Conservation (phyloP, 2,888 invertebrate species). For the Apamea monoglypha region DNA sequence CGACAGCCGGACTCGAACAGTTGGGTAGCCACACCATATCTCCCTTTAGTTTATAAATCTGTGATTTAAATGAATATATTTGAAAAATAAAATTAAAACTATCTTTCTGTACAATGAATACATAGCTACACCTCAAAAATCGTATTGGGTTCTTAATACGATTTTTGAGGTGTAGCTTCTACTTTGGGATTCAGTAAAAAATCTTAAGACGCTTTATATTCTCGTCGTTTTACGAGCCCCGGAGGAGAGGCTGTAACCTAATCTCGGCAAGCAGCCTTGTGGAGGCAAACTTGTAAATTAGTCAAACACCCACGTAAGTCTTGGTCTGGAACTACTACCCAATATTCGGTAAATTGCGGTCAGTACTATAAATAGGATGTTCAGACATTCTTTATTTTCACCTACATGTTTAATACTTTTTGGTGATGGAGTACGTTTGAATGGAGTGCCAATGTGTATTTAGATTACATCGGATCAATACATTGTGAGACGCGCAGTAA, state of each 20-base stretch:
- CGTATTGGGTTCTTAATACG: too few relatives aligned
- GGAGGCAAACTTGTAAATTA: slow-evolving; percentile 54
- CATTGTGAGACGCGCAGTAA: not conserved
- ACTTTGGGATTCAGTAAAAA: slow-evolving; percentile 30
- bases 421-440: not conserved
- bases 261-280: slow-evolving; percentile 39
- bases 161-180: too few relatives aligned
- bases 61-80: too few relatives aligned
- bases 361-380: slow-evolving; percentile 52
- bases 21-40: too few relatives aligned
- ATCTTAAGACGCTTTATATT: slow-evolving; percentile 30
- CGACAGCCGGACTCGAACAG: too few relatives aligned
- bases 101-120: slow-evolving; percentile 8
- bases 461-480: not conserved
- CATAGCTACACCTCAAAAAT: slow-evolving; percentile 17
- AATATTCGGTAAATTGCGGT: slow-evolving; percentile 59
- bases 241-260: slow-evolving; percentile 21
- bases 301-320: slow-evolving; percentile 46
- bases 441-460: slow-evolving; percentile 15
- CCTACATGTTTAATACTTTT: slow-evolving; percentile 56
- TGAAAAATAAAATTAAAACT: not conserved
- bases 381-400: slow-evolving; percentile 56
- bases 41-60: too few relatives aligned
- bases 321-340: slow-evolving; percentile 32
- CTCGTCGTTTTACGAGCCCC: slow-evolving; percentile 38